These are phyloP conservation scores for Brachionichthys hirsutus DNA, from an alignment of 2,113 vertebrate species.

Conservation along the genomic window DNA sequence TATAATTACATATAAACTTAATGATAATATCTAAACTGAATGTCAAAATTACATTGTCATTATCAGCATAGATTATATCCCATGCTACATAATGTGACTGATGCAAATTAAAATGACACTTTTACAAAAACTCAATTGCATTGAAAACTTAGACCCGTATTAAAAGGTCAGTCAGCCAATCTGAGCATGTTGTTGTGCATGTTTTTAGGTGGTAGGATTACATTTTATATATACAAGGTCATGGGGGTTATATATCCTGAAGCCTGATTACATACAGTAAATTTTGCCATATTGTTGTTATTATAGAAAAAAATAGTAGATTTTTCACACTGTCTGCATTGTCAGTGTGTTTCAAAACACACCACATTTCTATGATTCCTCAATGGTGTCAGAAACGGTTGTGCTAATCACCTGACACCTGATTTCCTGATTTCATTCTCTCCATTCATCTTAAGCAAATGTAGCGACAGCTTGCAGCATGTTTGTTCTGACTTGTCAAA, in stretches of 20 bases:
- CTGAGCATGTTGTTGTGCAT: too few relatives aligned
- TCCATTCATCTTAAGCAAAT: constrained; percentile 58
- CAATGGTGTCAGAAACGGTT: constrained; percentile 50
- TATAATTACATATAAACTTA: too few relatives aligned
- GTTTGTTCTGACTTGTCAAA: constrained; percentile 73
- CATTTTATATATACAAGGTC: too few relatives aligned
- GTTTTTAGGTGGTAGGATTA: too few relatives aligned
- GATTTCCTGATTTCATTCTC: constrained; percentile 67
- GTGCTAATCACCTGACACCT: constrained; percentile 72
- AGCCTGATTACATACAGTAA: too few relatives aligned
- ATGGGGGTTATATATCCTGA: too few relatives aligned
- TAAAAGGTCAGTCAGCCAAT: not conserved
- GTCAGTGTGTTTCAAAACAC: constrained; percentile 45
- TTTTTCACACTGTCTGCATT: constrained; percentile 10
- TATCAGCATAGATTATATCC: too few relatives aligned
- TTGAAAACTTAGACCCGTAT: not conserved
- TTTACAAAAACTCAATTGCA: not conserved
- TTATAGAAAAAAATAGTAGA: not conserved
- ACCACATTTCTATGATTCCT: constrained; percentile 43
- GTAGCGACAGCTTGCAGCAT: constrained; percentile 68
- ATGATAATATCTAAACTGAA: not conserved
- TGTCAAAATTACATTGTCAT: too few relatives aligned
- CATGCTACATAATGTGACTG: too few relatives aligned
- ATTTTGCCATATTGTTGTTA: not conserved
- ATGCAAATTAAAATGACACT: not conserved